phyloP scores from a whole-genome alignment of 2,888 invertebrate genomes.

The Craniophora ligustri region DNA sequence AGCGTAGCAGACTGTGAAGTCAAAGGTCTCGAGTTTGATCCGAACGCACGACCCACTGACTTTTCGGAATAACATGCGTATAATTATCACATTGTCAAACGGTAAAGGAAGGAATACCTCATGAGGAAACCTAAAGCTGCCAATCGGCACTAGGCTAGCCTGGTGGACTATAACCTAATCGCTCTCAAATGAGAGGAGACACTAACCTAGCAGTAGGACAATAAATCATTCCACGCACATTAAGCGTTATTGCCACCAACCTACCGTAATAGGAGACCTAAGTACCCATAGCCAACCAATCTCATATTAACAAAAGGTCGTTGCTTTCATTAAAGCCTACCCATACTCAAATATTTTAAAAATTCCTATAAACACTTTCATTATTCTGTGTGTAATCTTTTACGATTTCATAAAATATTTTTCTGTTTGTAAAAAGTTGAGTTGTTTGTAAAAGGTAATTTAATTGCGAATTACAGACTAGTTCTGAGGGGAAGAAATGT shows the following conservation, averaged over 20 bases:
- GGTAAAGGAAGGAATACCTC: no score
- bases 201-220: no score
- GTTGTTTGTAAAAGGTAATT: constrained; percentile 16
- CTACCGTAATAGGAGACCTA: constrained; percentile 17
- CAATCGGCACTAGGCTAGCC: no score
- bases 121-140: no score
- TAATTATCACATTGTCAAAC: no score
- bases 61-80: no score
- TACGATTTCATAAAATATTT: constrained; percentile 17
- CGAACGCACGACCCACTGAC: no score
- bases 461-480: background rate
- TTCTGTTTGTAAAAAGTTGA: constrained; percentile 2
- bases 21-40: no score
- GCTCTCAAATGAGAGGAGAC: no score
- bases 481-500: background rate
- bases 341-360: constrained; percentile 7
- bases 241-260: constrained; percentile 10
- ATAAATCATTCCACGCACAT: constrained; percentile 24
- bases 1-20: no score
- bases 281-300: constrained; percentile 6
- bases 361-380: constrained; percentile 14
- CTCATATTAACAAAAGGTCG: constrained; percentile 8
- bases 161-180: no score
- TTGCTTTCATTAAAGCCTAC: constrained; percentile 9
- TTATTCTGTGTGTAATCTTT: constrained; percentile 15